These are phyloP conservation scores for Lumbricus terrestris DNA, from an alignment of 2,888 invertebrate species.

Conservation along the genomic window DNA sequence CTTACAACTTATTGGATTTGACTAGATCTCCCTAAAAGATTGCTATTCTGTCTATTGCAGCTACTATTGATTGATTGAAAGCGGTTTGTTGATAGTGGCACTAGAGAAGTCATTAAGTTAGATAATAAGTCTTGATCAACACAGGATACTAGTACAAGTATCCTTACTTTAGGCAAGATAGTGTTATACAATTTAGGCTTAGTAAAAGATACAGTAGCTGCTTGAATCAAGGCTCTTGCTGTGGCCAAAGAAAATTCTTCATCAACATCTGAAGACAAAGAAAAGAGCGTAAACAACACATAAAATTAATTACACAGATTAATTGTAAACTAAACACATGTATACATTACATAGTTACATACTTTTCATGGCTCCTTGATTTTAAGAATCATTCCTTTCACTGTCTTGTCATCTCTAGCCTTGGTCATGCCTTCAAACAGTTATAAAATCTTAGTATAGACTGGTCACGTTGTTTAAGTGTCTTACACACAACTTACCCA, in stretches of 20 bases:
- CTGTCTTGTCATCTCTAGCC: not conserved
- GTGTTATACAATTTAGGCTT: not conserved
- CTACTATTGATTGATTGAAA: too few species aligned
- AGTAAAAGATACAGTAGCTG: constrained; percentile 30
- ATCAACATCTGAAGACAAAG: constrained; percentile 27
- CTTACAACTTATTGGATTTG: too few species aligned
- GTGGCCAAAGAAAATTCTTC: constrained; percentile 33
- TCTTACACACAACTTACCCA: too few species aligned
- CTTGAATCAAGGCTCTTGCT: constrained; percentile 26
- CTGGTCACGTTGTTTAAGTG: not conserved
- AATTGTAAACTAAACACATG: not conserved
- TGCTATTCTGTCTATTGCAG: too few species aligned
- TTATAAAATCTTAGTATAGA: not conserved
- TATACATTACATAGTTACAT: too few species aligned
- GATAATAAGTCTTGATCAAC: not conserved
- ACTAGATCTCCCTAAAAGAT: too few species aligned
- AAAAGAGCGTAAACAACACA: not conserved
- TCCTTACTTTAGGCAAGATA: too few species aligned
- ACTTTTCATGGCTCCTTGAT: not conserved
- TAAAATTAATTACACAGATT: not conserved
- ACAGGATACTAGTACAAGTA: not conserved
- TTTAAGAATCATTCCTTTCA: not conserved
- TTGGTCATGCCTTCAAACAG: not conserved
- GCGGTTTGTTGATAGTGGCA: too few species aligned
- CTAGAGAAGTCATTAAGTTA: too few species aligned